A percentile compares a stretch with the other conserved stretches of the same genome.
Evolutionary conservation across 2,797 vertebrate species (phyloP).

Genomic region (Octomys mimax): DNA sequence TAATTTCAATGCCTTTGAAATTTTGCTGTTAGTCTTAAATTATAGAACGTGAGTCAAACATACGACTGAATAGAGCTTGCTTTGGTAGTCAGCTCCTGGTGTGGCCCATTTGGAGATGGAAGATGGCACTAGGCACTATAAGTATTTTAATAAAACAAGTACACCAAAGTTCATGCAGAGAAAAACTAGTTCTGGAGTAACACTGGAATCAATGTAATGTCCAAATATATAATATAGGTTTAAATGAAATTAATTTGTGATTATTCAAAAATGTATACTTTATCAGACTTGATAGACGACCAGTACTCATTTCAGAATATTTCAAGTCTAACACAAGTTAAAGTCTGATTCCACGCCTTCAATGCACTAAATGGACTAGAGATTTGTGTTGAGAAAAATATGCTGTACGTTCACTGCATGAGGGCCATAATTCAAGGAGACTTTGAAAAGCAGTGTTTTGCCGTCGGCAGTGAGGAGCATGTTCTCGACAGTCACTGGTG

Average conservation of each 20-base stretch:
- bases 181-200: background rate
- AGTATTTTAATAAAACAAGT: conserved; percentile 30
- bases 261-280: background rate
- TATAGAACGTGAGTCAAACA: conserved; percentile 18
- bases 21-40: conserved; percentile 26
- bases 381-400: background rate
- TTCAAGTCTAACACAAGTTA: background rate
- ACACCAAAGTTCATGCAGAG: background rate
- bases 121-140: conserved; percentile 3
- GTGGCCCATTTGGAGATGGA: background rate
- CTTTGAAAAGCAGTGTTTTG: background rate
- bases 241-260: conserved; percentile 75
- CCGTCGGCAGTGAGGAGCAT: background rate
- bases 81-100: background rate
- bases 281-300: background rate
- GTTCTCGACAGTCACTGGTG: background rate
- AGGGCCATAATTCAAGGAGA: background rate
- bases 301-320: background rate
- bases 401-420: background rate
- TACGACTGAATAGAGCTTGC: background rate
- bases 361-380: background rate
- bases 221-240: conserved; percentile 54
- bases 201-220: background rate
- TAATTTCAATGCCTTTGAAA: conserved; percentile 35
- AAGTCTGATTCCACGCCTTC: conserved; percentile 14